Evolutionary conservation across 2,888 invertebrate species (phyloP).

Genomic region (Drosophila barbarae): DNA sequence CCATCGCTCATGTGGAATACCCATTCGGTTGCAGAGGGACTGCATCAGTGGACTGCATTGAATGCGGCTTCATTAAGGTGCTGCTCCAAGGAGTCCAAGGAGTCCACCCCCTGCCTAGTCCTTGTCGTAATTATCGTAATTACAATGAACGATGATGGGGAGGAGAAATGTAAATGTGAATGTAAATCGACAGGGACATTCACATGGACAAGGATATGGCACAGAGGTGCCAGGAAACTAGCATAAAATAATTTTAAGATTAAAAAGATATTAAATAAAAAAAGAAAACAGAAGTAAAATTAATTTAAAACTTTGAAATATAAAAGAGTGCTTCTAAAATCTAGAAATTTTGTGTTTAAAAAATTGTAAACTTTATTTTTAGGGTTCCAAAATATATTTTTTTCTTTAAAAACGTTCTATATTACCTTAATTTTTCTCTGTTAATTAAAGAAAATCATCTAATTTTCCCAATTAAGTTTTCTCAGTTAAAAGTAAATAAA

Average conservation of each 20-base stretch:
- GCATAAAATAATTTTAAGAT: not conserved
- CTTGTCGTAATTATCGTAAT: conserved; percentile 70
- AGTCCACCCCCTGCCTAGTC: conserved; percentile 34
- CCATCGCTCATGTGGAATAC: conserved; percentile 25
- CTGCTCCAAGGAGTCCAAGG: conserved; percentile 38
- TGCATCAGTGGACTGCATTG: conserved; percentile 49
- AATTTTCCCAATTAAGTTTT: not conserved
- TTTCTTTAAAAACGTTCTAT: no score
- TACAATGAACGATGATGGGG: conserved; percentile 62
- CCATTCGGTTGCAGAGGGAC: conserved; percentile 19
- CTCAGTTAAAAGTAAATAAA: not conserved
- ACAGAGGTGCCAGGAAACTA: not conserved
- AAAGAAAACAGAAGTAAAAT: not conserved
- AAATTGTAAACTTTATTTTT: not conserved
- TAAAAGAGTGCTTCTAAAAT: not conserved
- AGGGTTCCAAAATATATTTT: not conserved
- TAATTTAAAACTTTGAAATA: not conserved
- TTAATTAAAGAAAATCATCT: not conserved
- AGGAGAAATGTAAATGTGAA: conserved; percentile 43
- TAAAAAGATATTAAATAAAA: not conserved
- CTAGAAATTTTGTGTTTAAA: not conserved
- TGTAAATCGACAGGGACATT: conserved; percentile 38
- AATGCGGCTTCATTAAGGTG: conserved; percentile 67
- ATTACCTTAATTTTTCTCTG: no score
- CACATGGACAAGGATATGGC: conserved; percentile 4